These are phyloP conservation scores for Caenorhabditis briggsae DNA, from an alignment of 1,140 invertebrate genomes.

Conservation along the genomic window DNA sequence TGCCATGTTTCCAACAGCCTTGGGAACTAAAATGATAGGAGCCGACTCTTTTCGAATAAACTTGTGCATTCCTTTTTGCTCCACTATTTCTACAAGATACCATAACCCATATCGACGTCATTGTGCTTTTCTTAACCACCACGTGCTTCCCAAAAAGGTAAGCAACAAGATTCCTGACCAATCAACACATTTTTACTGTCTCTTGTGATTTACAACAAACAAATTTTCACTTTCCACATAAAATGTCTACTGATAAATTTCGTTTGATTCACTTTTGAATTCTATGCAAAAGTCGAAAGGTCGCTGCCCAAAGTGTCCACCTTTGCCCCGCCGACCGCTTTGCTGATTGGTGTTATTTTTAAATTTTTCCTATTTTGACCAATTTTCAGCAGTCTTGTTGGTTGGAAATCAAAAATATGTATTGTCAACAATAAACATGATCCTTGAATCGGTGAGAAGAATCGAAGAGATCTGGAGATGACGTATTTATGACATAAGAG, in stretches of 20 bases:
- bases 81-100: too few species aligned
- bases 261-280: background rate
- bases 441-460: background rate
- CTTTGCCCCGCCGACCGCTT: background rate
- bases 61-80: too few species aligned
- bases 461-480: background rate
- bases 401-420: background rate
- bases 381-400: too few species aligned
- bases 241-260: background rate
- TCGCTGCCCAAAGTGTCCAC: background rate
- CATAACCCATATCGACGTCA: background rate
- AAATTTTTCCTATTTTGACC: background rate
- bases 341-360: slow-evolving; percentile 12
- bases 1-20: too few species aligned
- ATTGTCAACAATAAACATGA: slow-evolving; percentile 11
- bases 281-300: background rate
- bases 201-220: background rate
- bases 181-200: background rate
- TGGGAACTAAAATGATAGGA: too few species aligned
- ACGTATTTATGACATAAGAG: slow-evolving; percentile 9
- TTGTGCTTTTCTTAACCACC: background rate
- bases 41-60: too few species aligned
- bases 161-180: slow-evolving; percentile 2
- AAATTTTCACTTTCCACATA: too few species aligned
- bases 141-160: background rate